Percentiles rank a stretch among this genome's conserved stretches.
Conservation (phyloP, 2,113 vertebrate species). For the Tricholaema leucomelas region DNA sequence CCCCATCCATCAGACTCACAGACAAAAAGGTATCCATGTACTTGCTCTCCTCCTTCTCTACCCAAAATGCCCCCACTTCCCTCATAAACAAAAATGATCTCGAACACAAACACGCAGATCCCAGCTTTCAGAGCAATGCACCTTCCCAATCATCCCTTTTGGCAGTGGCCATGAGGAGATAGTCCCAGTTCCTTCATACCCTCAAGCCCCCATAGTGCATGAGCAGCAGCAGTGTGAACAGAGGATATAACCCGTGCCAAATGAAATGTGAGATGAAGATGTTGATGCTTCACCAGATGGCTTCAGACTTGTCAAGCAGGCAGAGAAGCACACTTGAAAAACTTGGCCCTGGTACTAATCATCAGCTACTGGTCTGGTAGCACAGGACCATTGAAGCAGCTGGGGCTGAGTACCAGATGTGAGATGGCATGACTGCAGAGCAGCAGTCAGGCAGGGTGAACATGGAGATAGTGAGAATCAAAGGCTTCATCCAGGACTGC, state of each 20-base stretch:
- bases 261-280: not conserved
- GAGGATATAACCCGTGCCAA: not conserved
- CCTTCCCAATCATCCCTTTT: not conserved
- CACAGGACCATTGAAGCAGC: not conserved
- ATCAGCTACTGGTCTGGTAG: not conserved
- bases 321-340: not conserved
- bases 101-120: not conserved
- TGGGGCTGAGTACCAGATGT: not conserved
- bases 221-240: not conserved
- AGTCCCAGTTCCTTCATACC: accelerated
- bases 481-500: not conserved
- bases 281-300: not conserved
- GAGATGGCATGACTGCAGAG: not conserved
- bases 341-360: not conserved
- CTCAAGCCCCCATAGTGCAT: not conserved
- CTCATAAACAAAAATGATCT: not conserved
- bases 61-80: not conserved
- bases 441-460: not conserved
- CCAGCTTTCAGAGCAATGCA: not conserved
- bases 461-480: not conserved
- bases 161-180: not conserved
- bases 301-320: not conserved
- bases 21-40: not conserved
- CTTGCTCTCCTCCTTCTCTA: not conserved
- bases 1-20: not conserved